Base-by-base conservation (phyloP, 2,888 invertebrate genomes). In the Margaritifera margaritifera region DNA sequence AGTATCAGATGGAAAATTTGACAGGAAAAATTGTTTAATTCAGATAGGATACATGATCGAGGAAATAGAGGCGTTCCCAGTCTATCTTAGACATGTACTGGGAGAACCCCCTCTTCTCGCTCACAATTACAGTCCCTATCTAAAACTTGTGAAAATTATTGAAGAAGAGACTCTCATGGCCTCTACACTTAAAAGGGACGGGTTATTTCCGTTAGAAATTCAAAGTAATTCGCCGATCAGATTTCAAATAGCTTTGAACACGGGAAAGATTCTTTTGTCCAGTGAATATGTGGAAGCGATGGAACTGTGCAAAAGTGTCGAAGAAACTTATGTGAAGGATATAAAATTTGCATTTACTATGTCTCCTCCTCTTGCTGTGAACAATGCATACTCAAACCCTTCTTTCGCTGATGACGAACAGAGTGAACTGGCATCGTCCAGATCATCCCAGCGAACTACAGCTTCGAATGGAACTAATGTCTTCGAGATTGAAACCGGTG, bases 321-420 rank as follows among this genome's bases (percentile, higher is more conserved):
- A 57, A 22, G 62, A 71, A 31, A 72, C 59, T 25, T 77, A 77
- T 53, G 65, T 77, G 3, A 77, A 74, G 20, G 77, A 77, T 62
- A 77, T 77, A 72, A 77, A 77, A 72, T 69, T 77, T 51, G 77
- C 77, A 11, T 72, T 77, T 1, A 77, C 68, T n/a, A 74, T 77
- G 57, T 54, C 51, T 22, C 62, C 58, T 27, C 66, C 68, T 2
- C 68, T 65, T n/a, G 19, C 52, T 4, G 63, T 67, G 20, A 50
- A 62, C 22, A 27, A 55, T 4, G 19, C 62, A 1, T 42, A 31
- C 6, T 25, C 60, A 18, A 77, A 77, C 54, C 68, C 56, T n/a
- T 62, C 72, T 19, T 74, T 72, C 59, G 57, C 58, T 11, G 54
- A 69, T 27, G 71, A 72, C 25, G 67, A 65, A 15, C 64, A 66